Evolutionary conservation across 2,113 vertebrate species (phyloP).

Genomic region (Oryzias curvinotus): DNA sequence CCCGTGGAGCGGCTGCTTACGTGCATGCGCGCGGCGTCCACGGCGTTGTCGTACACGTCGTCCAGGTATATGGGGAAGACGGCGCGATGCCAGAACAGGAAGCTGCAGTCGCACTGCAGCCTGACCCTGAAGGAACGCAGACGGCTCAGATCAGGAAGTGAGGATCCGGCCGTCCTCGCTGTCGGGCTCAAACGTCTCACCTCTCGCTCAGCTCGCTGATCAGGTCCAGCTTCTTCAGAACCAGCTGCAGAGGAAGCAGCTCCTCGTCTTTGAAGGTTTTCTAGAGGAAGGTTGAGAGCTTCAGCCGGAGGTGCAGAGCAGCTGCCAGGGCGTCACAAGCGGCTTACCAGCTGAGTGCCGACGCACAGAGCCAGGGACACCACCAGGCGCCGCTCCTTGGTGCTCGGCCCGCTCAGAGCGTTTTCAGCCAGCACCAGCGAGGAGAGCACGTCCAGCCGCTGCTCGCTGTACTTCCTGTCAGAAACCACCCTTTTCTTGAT

Average conservation of each 20-base stretch:
- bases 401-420: constrained; percentile 91
- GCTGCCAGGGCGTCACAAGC: too few relatives aligned
- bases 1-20: constrained; percentile 71
- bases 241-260: constrained; percentile 88
- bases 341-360: constrained; percentile 92
- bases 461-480: constrained; percentile 99
- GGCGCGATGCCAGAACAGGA: constrained; percentile 96
- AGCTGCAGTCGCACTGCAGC: constrained; percentile 92
- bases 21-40: constrained; percentile 93
- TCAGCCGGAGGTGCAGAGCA: too few relatives aligned
- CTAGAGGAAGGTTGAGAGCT: constrained; percentile 61
- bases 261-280: constrained; percentile 99
- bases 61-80: constrained; percentile 98
- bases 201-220: constrained; percentile 94
- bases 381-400: constrained; percentile 90
- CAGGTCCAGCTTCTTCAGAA: constrained; percentile 94
- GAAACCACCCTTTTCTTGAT: constrained; percentile 95
- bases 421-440: constrained; percentile 95
- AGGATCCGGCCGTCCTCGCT: too few relatives aligned
- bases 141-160: background rate
- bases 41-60: constrained; percentile 93
- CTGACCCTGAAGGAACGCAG: constrained; percentile 81
- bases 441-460: constrained; percentile 94
- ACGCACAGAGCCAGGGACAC: constrained; percentile 91
- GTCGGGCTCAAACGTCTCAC: constrained; percentile 30